Evolutionary conservation across 2,113 vertebrate species (phyloP).

Genomic region (Xenopus laevis): DNA sequence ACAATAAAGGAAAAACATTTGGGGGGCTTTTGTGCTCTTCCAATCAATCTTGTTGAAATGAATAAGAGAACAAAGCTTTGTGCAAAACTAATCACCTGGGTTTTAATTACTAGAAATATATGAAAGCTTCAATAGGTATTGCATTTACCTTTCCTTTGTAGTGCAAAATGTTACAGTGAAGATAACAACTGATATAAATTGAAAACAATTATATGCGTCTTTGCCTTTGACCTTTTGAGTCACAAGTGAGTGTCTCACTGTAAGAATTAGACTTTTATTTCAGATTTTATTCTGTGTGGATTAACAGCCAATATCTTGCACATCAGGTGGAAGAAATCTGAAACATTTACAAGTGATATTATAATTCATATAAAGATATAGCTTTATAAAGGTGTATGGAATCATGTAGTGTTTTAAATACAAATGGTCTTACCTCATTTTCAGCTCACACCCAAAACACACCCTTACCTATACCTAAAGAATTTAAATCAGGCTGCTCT

Average conservation of each 20-base stretch:
- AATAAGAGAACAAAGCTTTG: conserved; percentile 61
- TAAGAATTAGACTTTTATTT: conserved; percentile 63
- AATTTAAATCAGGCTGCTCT: no score
- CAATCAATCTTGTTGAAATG: conserved; percentile 65
- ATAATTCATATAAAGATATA: no score
- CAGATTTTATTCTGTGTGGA: conserved; percentile 43
- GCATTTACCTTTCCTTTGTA: conserved; percentile 57
- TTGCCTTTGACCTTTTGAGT: conserved; percentile 69
- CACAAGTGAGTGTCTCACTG: conserved; percentile 61
- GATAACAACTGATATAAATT: conserved; percentile 69
- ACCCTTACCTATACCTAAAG: no score
- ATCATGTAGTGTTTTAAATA: no score
- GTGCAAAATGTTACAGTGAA: conserved; percentile 58
- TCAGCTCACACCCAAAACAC: no score
- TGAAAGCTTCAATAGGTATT: conserved; percentile 56
- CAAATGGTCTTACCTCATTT: no score
- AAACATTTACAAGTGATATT: no score
- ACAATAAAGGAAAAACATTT: conserved; percentile 69
- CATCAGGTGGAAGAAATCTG: no score
- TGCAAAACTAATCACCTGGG: conserved; percentile 48
- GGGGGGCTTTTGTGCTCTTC: conserved; percentile 67
- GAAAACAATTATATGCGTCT: conserved; percentile 68
- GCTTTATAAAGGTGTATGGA: no score
- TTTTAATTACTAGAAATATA: conserved; percentile 51
- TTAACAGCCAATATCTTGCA: no score